A percentile compares a stretch with the other conserved stretches of the same genome.
These are phyloP conservation scores for Caranx ignobilis DNA, from an alignment of 2,113 vertebrate genomes.

Conservation along the genomic window DNA sequence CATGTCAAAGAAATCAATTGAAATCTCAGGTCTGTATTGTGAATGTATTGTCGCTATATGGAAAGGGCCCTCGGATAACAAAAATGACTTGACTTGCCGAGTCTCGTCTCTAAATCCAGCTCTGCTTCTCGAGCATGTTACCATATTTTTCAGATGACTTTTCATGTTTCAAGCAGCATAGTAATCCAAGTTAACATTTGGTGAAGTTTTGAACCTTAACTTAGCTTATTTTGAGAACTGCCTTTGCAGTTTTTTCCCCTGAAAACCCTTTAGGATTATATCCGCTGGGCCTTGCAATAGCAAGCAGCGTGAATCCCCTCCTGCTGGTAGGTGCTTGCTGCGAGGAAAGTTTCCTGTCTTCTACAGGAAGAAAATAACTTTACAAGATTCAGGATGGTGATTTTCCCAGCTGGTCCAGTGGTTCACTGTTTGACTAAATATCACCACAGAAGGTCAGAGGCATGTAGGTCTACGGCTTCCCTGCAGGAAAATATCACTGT, in stretches of 20 bases:
- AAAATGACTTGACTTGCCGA: too few relatives aligned
- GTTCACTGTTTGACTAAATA: neutral
- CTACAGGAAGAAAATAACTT: neutral
- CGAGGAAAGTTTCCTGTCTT: neutral
- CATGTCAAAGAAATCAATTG: too few relatives aligned
- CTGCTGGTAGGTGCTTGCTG: neutral
- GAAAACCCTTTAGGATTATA: neutral
- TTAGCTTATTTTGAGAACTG: neutral
- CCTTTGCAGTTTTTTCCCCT: neutral
- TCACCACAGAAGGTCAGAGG: neutral
- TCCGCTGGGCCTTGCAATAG: neutral
- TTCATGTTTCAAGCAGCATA: too few relatives aligned
- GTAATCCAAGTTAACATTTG: too few relatives aligned
- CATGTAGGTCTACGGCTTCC: neutral
- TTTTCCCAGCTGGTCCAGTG: neutral
- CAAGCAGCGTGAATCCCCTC: slow-evolving; percentile 10
- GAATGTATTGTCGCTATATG: neutral
- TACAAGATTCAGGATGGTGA: neutral
- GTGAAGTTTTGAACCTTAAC: neutral
- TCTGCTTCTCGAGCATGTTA: too few relatives aligned
- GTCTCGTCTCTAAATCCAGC: too few relatives aligned
- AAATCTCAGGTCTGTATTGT: too few relatives aligned
- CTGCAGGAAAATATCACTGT: neutral
- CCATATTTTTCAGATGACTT: too few relatives aligned
- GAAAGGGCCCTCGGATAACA: neutral